A percentile compares a stretch with the other conserved stretches of the same genome.
Evolutionary conservation across 2,888 invertebrate genomes (phyloP).

Genomic region (Aphrophora alni): DNA sequence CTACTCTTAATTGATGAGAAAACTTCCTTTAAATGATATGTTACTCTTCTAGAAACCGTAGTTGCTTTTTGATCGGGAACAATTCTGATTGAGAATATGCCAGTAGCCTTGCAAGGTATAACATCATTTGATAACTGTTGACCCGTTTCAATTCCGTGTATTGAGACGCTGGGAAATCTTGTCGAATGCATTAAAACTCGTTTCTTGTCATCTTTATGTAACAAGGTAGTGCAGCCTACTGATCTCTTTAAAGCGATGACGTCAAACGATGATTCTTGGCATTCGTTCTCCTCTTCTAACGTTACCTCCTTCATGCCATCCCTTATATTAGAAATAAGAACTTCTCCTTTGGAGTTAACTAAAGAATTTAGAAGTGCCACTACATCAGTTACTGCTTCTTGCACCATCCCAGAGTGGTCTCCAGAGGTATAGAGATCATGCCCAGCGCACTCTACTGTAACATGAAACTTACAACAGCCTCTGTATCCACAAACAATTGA

Average conservation of each 20-base stretch:
- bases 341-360: conserved; percentile 84
- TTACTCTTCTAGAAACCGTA: conserved; percentile 4
- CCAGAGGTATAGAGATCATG: conserved; percentile 21
- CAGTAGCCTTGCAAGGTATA: conserved; percentile 24
- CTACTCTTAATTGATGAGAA: conserved; percentile 15
- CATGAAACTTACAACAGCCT: conserved; percentile 28
- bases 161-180: conserved; percentile 30
- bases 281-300: conserved; percentile 57
- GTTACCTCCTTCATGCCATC: conserved; percentile 67
- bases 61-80: conserved; percentile 25
- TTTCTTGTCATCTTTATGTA: conserved; percentile 39
- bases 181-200: conserved; percentile 26
- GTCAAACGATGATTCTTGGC: conserved; percentile 64
- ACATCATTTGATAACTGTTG: neutral
- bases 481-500: conserved; percentile 21
- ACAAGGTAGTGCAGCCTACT: conserved; percentile 11
- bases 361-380: conserved; percentile 82
- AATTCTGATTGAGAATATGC: conserved; percentile 26
- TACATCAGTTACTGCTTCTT: conserved; percentile 90
- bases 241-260: conserved; percentile 54
- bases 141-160: conserved; percentile 1
- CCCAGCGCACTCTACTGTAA: conserved; percentile 26
- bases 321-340: conserved; percentile 80
- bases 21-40: conserved; percentile 2
- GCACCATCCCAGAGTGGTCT: conserved; percentile 23